Evolutionary conservation across 92 coral and sea anemone species (phyloP).

Genomic region (Actinostola sp.): DNA sequence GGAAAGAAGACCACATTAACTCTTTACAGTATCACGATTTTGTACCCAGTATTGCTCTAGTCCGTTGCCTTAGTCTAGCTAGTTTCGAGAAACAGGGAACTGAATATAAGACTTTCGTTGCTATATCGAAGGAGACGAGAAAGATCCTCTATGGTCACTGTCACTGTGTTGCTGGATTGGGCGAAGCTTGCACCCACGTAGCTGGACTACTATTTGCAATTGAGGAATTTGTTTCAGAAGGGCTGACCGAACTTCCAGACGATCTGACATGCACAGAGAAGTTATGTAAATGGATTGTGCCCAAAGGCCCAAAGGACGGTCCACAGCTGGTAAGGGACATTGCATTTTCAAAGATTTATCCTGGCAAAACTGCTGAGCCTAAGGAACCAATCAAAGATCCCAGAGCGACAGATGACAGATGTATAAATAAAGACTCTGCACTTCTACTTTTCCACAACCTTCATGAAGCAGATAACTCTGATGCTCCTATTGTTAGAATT

Average conservation of each 20-base stretch:
- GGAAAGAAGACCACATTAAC: conserved; percentile 43
- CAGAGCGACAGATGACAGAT: conserved; percentile 21
- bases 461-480: conserved; percentile 24
- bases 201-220: conserved; percentile 34
- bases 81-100: conserved; percentile 39
- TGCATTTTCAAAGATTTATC: conserved; percentile 21
- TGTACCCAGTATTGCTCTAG: conserved; percentile 9
- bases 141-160: conserved; percentile 42
- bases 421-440: conserved; percentile 22
- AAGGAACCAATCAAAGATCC: conserved; percentile 25
- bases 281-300: conserved; percentile 27
- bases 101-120: conserved; percentile 38
- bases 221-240: conserved; percentile 48
- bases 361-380: conserved; percentile 8
- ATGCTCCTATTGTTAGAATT: conserved; percentile 27
- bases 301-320: conserved; percentile 21
- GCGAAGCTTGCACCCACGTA: conserved; percentile 36
- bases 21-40: conserved; percentile 17
- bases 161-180: conserved; percentile 44
- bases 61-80: conserved; percentile 20
- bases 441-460: conserved; percentile 23
- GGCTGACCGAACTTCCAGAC: conserved; percentile 36
- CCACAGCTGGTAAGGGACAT: conserved; percentile 24
- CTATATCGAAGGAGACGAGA: conserved; percentile 26
- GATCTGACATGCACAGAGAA: conserved; percentile 42